A percentile compares a stretch with the other conserved stretches of the same genome.
phyloP scores from a whole-genome alignment of 2,797 vertebrate species.

The Phataginus tetradactyla region DNA sequence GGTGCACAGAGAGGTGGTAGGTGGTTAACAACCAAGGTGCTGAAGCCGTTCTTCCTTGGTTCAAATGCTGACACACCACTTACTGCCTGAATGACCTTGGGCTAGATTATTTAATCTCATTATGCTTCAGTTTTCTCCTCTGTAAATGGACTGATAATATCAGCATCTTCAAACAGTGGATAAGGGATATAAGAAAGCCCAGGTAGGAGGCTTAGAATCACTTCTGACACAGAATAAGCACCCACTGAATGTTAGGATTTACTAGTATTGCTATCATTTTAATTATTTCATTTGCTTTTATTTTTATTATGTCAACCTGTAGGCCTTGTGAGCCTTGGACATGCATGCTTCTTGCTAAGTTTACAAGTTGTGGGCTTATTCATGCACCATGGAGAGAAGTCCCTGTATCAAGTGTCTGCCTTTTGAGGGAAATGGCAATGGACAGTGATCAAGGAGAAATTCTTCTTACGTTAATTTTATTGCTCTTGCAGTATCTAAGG shows the following conservation, averaged over 20 bases:
- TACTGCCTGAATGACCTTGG: neutral
- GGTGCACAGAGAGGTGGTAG: accelerated
- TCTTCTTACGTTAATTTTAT: neutral
- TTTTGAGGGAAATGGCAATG: neutral
- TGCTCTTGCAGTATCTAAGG: neutral
- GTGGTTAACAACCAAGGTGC: neutral
- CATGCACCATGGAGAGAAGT: neutral
- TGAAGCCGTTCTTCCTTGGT: neutral
- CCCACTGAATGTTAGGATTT: neutral
- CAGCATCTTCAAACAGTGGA: neutral
- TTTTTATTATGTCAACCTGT: neutral
- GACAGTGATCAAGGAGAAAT: neutral
- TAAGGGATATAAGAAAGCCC: neutral
- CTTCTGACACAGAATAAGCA: neutral
- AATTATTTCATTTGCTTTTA: neutral
- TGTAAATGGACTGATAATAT: neutral
- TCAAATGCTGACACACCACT: neutral
- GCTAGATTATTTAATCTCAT: neutral
- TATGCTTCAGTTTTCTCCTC: neutral
- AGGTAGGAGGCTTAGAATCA: neutral
- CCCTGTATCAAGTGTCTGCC: neutral
- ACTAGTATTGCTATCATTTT: neutral
- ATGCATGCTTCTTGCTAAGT: neutral
- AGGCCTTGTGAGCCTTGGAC: neutral
- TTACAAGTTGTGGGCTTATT: neutral